A percentile compares a stretch with the other conserved stretches of the same genome.
These are phyloP conservation scores for Mylabris phalerata DNA, from an alignment of 1,140 invertebrate genomes.

Conservation along the genomic window DNA sequence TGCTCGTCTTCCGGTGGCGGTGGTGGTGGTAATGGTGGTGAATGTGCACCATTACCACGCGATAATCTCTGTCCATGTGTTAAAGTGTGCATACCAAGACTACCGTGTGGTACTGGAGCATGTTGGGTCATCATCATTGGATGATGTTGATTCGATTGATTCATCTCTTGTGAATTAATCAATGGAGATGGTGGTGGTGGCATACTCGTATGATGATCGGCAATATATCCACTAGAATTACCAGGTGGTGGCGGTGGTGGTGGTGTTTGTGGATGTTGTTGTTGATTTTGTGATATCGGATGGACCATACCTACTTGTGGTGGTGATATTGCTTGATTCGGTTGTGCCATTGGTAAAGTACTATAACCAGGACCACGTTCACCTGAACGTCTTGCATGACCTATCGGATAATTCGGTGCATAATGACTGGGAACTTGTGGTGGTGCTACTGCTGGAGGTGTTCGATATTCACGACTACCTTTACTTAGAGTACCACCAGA, in stretches of 20 bases:
- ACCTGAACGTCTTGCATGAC: conserved; percentile 57
- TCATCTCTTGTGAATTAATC: conserved; percentile 50
- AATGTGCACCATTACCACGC: conserved; percentile 47
- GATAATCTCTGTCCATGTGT: conserved; percentile 43
- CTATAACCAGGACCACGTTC: conserved; percentile 80
- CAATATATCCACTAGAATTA: conserved; percentile 42
- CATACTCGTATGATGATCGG: conserved; percentile 63
- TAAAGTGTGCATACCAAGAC: conserved; percentile 47
- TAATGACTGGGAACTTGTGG: conserved; percentile 92
- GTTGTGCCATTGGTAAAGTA: conserved; percentile 58
- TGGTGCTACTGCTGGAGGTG: conserved; percentile 89
- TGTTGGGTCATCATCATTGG: conserved; percentile 37
- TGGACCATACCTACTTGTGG: conserved; percentile 62
- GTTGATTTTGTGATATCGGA: conserved; percentile 56
- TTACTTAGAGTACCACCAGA: conserved; percentile 41
- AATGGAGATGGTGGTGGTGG: conserved; percentile 75
- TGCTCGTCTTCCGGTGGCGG: conserved; percentile 72
- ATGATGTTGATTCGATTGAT: conserved; percentile 32
- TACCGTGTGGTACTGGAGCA: conserved; percentile 38
- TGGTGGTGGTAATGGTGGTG: conserved; percentile 79
- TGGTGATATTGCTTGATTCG: conserved; percentile 50
- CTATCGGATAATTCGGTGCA: conserved; percentile 86
- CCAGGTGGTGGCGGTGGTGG: conserved; percentile 51
- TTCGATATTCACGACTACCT: conserved; percentile 71
- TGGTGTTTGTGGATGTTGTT: conserved; percentile 59